Percentiles rank a stretch among this genome's conserved stretches.
Conservation (phyloP, 2,888 invertebrate genomes). For the Escarpia spicata region DNA sequence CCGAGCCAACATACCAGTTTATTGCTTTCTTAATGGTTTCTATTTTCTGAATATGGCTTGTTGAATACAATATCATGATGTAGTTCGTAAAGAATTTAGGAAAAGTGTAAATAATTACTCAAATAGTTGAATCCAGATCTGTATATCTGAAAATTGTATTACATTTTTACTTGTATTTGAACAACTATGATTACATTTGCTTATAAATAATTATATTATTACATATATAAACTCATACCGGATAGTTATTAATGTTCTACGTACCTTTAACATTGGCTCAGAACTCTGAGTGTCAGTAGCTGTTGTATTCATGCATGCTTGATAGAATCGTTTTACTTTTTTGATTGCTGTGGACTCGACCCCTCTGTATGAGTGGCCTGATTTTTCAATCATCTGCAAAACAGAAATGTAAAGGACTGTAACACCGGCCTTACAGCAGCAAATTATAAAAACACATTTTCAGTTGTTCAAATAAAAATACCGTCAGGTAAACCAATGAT, state of each 20-base stretch:
- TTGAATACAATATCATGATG: too few relatives aligned
- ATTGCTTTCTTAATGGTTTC: too few relatives aligned
- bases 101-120: neutral
- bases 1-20: too few relatives aligned
- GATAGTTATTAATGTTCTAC: neutral
- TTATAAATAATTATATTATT: neutral
- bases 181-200: neutral
- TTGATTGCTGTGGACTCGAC: constrained; percentile 47
- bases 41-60: too few relatives aligned
- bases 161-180: too few relatives aligned
- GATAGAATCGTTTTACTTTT: constrained; percentile 46
- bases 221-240: neutral
- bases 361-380: constrained; percentile 41
- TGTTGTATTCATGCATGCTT: constrained; percentile 48
- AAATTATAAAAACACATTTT: too few relatives aligned
- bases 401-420: neutral
- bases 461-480: too few relatives aligned
- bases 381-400: constrained; percentile 42
- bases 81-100: too few relatives aligned
- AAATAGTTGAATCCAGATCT: neutral
- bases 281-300: constrained; percentile 42
- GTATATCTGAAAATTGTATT: neutral
- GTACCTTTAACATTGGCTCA: constrained; percentile 46
- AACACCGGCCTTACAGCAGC: neutral
- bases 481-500: too few relatives aligned